These are phyloP conservation scores for Mesocricetus auratus DNA, from an alignment of 2,113 vertebrate genomes.

Conservation along the genomic window DNA sequence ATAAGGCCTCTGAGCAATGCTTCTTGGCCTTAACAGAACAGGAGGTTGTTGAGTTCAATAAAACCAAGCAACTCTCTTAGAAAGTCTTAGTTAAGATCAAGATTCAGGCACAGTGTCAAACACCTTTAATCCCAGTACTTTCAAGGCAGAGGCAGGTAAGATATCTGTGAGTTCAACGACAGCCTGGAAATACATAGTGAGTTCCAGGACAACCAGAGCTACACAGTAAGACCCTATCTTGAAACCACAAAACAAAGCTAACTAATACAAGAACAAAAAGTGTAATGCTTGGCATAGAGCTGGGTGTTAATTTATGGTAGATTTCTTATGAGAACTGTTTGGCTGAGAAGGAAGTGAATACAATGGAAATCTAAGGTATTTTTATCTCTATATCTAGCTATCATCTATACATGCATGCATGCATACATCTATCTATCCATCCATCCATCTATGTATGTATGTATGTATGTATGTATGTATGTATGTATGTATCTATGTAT, in stretches of 20 bases:
- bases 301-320: background rate
- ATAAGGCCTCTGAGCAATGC: background rate
- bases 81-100: background rate
- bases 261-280: background rate
- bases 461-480: background rate
- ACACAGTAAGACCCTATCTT: background rate
- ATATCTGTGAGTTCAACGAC: background rate
- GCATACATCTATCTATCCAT: background rate
- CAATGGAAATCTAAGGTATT: background rate
- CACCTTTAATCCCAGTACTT: background rate
- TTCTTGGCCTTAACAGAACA: background rate
- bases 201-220: background rate
- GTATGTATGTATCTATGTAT: no score
- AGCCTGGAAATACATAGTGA: background rate
- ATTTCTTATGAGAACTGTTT: background rate
- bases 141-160: background rate
- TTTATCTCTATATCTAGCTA: background rate
- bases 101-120: background rate
- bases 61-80: background rate
- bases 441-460: background rate
- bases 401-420: background rate
- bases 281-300: background rate
- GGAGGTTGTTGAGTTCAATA: background rate
- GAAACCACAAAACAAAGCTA: background rate
- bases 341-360: background rate